These are phyloP conservation scores for Piscicola geometra DNA, from an alignment of 2,888 invertebrate genomes.

Conservation along the genomic window DNA sequence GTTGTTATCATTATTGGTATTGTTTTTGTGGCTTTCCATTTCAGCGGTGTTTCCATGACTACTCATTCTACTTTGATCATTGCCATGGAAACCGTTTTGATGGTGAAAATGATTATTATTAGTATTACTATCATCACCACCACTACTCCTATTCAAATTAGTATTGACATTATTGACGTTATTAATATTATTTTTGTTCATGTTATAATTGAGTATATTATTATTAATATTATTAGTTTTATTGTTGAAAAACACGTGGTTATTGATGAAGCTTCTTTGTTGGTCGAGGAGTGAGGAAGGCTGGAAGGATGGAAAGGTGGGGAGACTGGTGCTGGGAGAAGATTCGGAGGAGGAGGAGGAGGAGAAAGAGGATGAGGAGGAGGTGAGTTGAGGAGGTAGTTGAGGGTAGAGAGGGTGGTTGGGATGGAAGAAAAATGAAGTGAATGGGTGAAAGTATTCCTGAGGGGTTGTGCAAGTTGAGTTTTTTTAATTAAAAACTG, in stretches of 20 bases:
- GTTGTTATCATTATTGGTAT: no score
- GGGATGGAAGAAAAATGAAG: not conserved
- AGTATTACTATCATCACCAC: no score
- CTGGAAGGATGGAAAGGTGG: not conserved
- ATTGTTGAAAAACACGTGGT: not conserved
- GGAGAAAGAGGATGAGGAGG: not conserved
- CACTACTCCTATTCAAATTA: no score
- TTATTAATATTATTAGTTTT: constrained; percentile 5
- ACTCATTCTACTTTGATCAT: no score
- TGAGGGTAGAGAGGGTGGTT: constrained; percentile 1
- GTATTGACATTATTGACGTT: not conserved
- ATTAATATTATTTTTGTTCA: not conserved
- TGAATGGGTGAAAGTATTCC: not conserved
- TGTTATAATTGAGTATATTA: not conserved
- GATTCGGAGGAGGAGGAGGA: constrained; percentile 11
- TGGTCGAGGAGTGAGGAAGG: not conserved
- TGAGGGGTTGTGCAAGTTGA: no score
- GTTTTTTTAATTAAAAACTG: no score
- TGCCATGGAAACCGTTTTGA: no score
- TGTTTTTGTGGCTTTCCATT: no score
- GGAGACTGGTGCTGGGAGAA: no score
- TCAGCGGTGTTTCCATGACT: no score
- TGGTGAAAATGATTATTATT: no score
- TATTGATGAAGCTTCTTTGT: not conserved
- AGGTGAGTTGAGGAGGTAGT: not conserved